phyloP scores from a whole-genome alignment of 1,140 invertebrate genomes.

The Luehdorfia chinensis region DNA sequence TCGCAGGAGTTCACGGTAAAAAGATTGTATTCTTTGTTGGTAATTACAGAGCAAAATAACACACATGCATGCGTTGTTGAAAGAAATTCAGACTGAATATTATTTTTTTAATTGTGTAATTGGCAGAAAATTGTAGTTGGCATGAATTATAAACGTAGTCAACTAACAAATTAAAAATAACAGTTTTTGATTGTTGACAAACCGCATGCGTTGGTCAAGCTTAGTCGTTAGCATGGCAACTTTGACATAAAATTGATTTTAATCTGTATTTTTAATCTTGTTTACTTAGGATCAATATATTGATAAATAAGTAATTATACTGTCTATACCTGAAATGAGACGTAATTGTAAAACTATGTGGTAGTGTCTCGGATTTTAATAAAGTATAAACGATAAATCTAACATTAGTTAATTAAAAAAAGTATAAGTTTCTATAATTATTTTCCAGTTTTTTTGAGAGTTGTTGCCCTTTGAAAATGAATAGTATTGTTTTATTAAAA shows the following conservation, averaged over 20 bases:
- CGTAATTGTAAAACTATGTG: no score
- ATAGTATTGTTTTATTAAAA: no score
- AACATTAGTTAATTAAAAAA: no score
- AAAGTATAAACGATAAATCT: no score
- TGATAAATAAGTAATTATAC: no score
- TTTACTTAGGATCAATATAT: no score
- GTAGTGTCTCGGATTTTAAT: no score
- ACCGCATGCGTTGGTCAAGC: constrained; percentile 19
- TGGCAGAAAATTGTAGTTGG: constrained; percentile 13
- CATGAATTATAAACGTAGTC: constrained; percentile 15
- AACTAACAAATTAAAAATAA: constrained; percentile 21
- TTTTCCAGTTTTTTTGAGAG: no score
- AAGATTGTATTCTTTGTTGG: neutral
- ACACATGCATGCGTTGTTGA: constrained; percentile 9
- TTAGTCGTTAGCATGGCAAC: constrained; percentile 23
- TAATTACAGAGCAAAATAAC: neutral
- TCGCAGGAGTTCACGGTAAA: constrained; percentile 4
- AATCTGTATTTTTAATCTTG: no score
- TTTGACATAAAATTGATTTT: neutral
- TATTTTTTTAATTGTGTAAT: constrained; percentile 6
- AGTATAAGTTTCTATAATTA: no score
- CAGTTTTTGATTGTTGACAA: constrained; percentile 13
- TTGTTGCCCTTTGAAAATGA: no score
- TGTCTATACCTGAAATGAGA: no score
- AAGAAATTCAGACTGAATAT: neutral